These are phyloP conservation scores for Cuculus canorus DNA, from an alignment of 2,797 vertebrate species.

Conservation along the genomic window DNA sequence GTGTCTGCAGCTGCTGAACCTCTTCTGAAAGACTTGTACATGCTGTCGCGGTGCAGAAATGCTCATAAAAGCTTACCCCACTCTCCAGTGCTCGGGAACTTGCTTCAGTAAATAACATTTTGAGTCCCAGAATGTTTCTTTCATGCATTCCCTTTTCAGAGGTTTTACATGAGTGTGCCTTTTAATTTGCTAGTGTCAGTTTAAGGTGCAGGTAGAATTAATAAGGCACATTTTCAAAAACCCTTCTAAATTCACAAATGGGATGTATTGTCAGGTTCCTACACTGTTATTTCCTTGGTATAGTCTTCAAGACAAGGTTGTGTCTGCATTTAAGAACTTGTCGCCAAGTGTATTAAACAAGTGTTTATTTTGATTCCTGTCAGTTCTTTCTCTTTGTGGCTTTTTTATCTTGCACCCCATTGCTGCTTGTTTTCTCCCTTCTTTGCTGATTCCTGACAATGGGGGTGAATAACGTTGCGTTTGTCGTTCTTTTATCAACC, in stretches of 20 bases:
- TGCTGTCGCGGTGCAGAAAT: accelerated
- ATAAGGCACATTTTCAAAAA: neutral
- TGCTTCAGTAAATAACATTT: neutral
- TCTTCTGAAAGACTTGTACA: accelerated
- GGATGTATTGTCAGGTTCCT: neutral
- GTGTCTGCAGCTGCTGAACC: neutral
- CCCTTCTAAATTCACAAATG: neutral
- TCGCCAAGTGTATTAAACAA: neutral
- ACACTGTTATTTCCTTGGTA: neutral
- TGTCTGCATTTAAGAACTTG: neutral
- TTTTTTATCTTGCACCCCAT: neutral
- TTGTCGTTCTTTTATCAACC: neutral
- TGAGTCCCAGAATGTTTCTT: neutral
- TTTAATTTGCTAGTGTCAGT: neutral
- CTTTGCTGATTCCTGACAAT: neutral
- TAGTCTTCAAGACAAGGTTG: neutral
- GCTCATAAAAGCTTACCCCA: neutral
- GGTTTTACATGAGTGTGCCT: neutral
- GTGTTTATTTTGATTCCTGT: neutral
- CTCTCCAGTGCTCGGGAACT: neutral
- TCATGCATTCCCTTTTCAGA: neutral
- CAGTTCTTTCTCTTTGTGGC: neutral
- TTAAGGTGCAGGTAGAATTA: neutral
- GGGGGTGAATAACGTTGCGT: accelerated
- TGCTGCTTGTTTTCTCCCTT: neutral